Evolutionary conservation across 2,113 vertebrate genomes (phyloP), one percentile per base, ranked within the genome.

Genomic region (Willisornis vidua): DNA sequence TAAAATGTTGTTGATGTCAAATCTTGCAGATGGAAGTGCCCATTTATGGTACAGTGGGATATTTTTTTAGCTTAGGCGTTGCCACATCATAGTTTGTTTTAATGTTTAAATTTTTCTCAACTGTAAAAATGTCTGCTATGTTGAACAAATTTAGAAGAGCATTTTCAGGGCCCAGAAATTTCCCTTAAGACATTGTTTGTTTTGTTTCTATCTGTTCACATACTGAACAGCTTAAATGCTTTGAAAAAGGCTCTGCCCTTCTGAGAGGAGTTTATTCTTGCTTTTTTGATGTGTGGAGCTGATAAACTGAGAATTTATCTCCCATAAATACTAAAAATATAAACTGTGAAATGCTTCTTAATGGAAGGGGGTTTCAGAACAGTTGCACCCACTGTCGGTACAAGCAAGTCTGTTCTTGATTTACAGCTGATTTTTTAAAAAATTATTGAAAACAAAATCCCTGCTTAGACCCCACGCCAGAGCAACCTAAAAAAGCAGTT

Each of bases 111-210:
- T 93, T 89, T 82, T 96, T 94, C 51, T 93, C 26, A 49, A 59
- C 85, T 94, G 35, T 79, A 94, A 71, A 96, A 94, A 96, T 62
- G 84, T 91, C 73, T 87, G 85, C 77, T 75, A 94, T 89, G 81
- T 81, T 85, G 82, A 67, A 91, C 86, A 93, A 83, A 85, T 94
- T 94, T 88, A 89, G 86, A 92, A 93, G 73, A 88, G 76, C 25
- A 4, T 85, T 94, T 85, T 68, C n/a, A 33, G 68, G 77, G 77
- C 78, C 81, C 49, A 41, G 72, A 94, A 33, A 75, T 80, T 88
- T 96, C 84, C 81, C 85, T 84, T 45, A 86, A 81, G 88, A 90
- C 61, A 22, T 66, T 7, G 45, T 77, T 93, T 89, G 76, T 89
- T 95, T 96, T 90, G 79, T 82, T 96, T 87, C 76, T 94, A 29